A percentile compares a stretch with the other conserved stretches of the same genome.
Evolutionary conservation across 1,140 invertebrate genomes (phyloP).

Genomic region (Hyles vespertilio): DNA sequence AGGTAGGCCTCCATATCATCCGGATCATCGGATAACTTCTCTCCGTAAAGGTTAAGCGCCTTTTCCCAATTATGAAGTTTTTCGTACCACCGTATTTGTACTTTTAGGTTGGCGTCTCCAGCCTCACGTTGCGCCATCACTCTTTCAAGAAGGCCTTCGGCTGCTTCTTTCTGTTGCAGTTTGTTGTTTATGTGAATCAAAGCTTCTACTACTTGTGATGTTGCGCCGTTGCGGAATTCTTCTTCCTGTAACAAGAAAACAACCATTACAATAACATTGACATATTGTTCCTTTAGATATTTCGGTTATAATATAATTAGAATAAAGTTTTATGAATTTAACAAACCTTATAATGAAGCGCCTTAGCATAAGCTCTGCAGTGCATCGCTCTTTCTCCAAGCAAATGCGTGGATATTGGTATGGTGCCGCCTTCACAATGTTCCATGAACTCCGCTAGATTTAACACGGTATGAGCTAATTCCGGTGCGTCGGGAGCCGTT

Average conservation of each 20-base stretch:
- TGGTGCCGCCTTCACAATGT: constrained; percentile 96
- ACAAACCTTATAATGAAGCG: constrained; percentile 92
- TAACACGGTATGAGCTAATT: constrained; percentile 97
- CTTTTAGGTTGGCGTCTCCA: constrained; percentile 79
- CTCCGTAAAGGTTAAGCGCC: constrained; percentile 91
- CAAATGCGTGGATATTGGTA: constrained; percentile 92
- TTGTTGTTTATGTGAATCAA: constrained; percentile 99
- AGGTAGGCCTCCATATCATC: constrained; percentile 89
- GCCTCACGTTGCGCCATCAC: constrained; percentile 89
- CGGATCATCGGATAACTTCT: constrained; percentile 78
- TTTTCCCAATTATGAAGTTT: constrained; percentile 99
- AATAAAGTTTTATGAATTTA: not conserved
- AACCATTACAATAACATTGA: not conserved
- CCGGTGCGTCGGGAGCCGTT: constrained; percentile 94
- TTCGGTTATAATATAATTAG: too few relatives aligned
- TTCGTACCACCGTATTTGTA: constrained; percentile 98
- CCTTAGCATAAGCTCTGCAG: constrained; percentile 94
- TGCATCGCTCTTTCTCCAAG: constrained; percentile 89
- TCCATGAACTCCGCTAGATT: constrained; percentile 99
- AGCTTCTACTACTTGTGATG: constrained; percentile 91
- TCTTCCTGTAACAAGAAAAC: constrained; percentile 81
- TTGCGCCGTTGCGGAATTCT: constrained; percentile 86
- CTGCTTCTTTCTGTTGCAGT: constrained; percentile 98
- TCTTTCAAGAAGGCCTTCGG: constrained; percentile 92
- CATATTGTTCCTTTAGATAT: too few relatives aligned